Evolutionary conservation across 2,888 invertebrate genomes (phyloP).

Genomic region (Epistrophe grossulariae): DNA sequence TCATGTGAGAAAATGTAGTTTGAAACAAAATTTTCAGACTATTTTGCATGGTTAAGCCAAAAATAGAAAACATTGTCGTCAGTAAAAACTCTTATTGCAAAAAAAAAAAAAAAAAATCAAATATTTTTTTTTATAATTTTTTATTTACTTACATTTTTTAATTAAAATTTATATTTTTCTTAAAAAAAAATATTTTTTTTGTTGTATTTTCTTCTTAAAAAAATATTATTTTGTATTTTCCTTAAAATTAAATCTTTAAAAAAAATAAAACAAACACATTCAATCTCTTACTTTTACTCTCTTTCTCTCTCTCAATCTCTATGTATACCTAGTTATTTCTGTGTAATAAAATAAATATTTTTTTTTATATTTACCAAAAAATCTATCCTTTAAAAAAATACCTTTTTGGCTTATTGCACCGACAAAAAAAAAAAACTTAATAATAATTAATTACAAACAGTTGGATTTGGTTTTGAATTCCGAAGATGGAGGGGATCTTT

Average conservation of each 20-base stretch:
- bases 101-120: slow-evolving; percentile 76
- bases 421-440: slow-evolving; percentile 69
- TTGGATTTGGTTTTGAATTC: slow-evolving; percentile 98
- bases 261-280: slow-evolving; percentile 55
- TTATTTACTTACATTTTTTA: slow-evolving; percentile 4
- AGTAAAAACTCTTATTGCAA: slow-evolving; percentile 83
- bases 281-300: slow-evolving; percentile 51
- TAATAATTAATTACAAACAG: slow-evolving; percentile 84
- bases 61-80: slow-evolving; percentile 79
- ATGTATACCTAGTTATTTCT: slow-evolving; percentile 69
- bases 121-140: slow-evolving; percentile 28
- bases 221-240: slow-evolving; percentile 60
- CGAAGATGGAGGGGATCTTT: slow-evolving; percentile 96
- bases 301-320: slow-evolving; percentile 68
- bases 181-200: not conserved
- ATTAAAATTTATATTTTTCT: not conserved
- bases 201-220: slow-evolving; percentile 6
- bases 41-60: slow-evolving; percentile 82
- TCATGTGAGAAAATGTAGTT: slow-evolving; percentile 82
- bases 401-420: slow-evolving; percentile 66
- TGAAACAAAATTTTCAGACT: slow-evolving; percentile 81
- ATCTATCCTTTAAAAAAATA: slow-evolving; percentile 46
- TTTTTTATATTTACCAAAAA: slow-evolving; percentile 55
- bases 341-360: slow-evolving; percentile 65
- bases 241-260: slow-evolving; percentile 61